These are phyloP conservation scores for Plemyria rubiginata DNA, from an alignment of 2,888 invertebrate species.

Conservation along the genomic window DNA sequence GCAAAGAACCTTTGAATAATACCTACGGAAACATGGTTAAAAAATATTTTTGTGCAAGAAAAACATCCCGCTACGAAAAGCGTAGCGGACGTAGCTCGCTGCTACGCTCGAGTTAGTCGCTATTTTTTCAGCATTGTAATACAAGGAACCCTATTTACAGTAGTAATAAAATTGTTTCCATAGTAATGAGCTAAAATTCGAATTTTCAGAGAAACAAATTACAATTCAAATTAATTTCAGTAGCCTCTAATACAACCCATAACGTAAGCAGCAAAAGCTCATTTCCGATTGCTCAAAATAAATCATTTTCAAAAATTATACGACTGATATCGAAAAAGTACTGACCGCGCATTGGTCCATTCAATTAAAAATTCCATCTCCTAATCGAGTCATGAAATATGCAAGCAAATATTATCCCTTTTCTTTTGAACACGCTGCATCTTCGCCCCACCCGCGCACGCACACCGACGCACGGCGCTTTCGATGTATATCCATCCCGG, in stretches of 20 bases:
- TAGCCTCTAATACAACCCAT: conserved; percentile 5
- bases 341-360: conserved; percentile 79
- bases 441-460: conserved; percentile 85
- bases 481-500: conserved; percentile 70
- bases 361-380: conserved; percentile 85
- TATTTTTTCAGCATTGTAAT: conserved; percentile 11
- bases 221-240: neutral
- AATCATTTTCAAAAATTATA: conserved; percentile 5
- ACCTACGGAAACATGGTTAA: too few species aligned
- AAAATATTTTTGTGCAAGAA: too few species aligned
- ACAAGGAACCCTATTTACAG: neutral
- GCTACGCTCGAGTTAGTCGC: conserved; percentile 44
- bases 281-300: conserved; percentile 6
- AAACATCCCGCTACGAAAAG: conserved; percentile 47
- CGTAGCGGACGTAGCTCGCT: conserved; percentile 57
- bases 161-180: neutral
- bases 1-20: too few species aligned
- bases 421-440: conserved; percentile 84
- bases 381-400: conserved; percentile 85
- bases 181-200: neutral
- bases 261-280: neutral
- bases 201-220: neutral
- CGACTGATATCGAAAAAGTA: conserved; percentile 39
- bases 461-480: conserved; percentile 82
- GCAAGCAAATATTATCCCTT: conserved; percentile 85